Base-by-base conservation (phyloP, 2,888 invertebrate genomes). In the Cephalotes varians region DNA sequence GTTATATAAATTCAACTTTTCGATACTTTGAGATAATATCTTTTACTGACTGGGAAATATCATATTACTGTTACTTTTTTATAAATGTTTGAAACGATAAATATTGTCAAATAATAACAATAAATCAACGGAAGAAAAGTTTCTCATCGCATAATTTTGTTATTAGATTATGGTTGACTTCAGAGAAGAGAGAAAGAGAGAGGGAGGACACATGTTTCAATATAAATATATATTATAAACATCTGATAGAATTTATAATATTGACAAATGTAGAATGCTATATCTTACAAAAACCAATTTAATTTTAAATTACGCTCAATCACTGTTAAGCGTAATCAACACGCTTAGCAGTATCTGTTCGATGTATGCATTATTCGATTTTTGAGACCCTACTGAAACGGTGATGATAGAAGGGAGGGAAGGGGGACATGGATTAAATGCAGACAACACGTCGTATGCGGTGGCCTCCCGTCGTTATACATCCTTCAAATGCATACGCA, bases 401-500 rank as follows among this genome's bases (percentile, higher is more conserved):
- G 9, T 1, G 12, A 12, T n/a, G 21, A 49, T 47, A 12, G 10
- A 7, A 7, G 58, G 12, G n/a, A 37, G n/a, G 34, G 25, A 21
- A n/a, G 60, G 49, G 47, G 34, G 21, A 40, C 49, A 62, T 28
- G 67, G 28, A 65, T 80, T 64, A 84, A 81, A 84, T 73, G 79
- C 81, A 80, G 81, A 69, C 67, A 81, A 84, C 82, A 74, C 74
- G 44, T 72, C 81, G 56, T 76, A 73, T 74, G 77, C 77, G 77
- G 67, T 64, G 10, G 77, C 28, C 12, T 54, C n/a, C 69, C 54
- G 64, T 72, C 81, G 88, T 88, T 88, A 88, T 82, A 85, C 86
- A 83, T 87, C 85, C 67, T 77, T 64, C 80, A 64, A 88, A 88
- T 81, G 85, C 83, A 85, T 88, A 86, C 85, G 87, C 84, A 86